These are phyloP conservation scores for Mormyrus proboscirostris DNA, from an alignment of 2,797 vertebrate genomes.

Conservation along the genomic window DNA sequence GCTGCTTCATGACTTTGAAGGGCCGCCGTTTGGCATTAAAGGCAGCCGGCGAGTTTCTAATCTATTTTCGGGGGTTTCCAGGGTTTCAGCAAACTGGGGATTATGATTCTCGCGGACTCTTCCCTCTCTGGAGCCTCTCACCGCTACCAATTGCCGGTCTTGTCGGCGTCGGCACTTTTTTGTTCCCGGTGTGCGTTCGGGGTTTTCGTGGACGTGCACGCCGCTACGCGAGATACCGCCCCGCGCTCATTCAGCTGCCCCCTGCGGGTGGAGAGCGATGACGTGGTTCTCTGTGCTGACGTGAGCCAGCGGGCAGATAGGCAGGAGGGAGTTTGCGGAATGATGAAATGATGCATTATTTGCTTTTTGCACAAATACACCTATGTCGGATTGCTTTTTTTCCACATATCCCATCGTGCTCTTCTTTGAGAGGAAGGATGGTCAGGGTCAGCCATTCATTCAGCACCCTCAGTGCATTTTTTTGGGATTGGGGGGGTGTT, in stretches of 20 bases:
- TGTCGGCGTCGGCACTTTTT: slow-evolving; percentile 63
- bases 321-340: neutral
- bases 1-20: slow-evolving; percentile 73
- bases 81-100: slow-evolving; percentile 73
- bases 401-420: neutral
- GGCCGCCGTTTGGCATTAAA: slow-evolving; percentile 65
- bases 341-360: neutral
- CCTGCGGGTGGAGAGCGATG: neutral
- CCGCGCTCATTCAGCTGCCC: neutral
- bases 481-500: neutral
- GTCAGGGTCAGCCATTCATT: neutral
- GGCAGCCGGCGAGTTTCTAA: slow-evolving; percentile 62
- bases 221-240: neutral
- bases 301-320: neutral
- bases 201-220: neutral
- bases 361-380: neutral
- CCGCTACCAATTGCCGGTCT: slow-evolving; percentile 37
- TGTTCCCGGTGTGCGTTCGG: neutral
- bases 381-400: neutral
- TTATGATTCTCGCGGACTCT: slow-evolving; percentile 69
- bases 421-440: neutral
- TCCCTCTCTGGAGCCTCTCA: slow-evolving; percentile 37
- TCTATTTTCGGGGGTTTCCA: slow-evolving; percentile 71
- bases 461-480: neutral
- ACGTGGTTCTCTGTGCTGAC: neutral